Conservation (phyloP, 1,140 invertebrate genomes). For the Rhyacophila brunnea region DNA sequence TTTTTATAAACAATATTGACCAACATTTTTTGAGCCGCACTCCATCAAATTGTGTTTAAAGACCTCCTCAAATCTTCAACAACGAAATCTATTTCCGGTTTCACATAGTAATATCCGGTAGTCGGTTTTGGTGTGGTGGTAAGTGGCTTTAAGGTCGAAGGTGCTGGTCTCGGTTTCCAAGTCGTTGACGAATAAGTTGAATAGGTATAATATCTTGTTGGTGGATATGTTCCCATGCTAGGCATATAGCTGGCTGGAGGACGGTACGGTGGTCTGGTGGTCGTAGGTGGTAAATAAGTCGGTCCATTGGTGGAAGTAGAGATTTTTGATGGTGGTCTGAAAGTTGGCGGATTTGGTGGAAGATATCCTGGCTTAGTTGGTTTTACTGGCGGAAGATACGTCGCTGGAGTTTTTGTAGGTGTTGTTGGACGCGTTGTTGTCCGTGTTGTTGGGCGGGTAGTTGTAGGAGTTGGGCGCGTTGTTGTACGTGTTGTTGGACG, state of each 20-base stretch:
- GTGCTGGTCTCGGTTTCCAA: slow-evolving; percentile 1
- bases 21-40: neutral
- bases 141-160: slow-evolving; percentile 2
- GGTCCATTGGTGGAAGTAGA: slow-evolving; percentile 11
- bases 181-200: slow-evolving; percentile 6
- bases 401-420: neutral
- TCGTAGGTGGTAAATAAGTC: slow-evolving; percentile 7
- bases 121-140: neutral
- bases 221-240: slow-evolving; percentile 15
- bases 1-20: neutral
- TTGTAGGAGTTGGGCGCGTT: too few species aligned
- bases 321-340: too few species aligned
- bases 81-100: neutral
- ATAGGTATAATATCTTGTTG: slow-evolving; percentile 7
- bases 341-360: neutral
- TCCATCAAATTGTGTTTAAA: too few species aligned
- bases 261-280: neutral
- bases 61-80: slow-evolving; percentile 9
- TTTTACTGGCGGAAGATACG: neutral
- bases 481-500: too few species aligned
- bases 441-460: too few species aligned
- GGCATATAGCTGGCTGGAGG: slow-evolving; percentile 12
- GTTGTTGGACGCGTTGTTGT: neutral
- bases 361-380: neutral
- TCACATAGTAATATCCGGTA: slow-evolving; percentile 18